phyloP scores from a whole-genome alignment of 2,888 invertebrate species.

The Helicoverpa assulta region DNA sequence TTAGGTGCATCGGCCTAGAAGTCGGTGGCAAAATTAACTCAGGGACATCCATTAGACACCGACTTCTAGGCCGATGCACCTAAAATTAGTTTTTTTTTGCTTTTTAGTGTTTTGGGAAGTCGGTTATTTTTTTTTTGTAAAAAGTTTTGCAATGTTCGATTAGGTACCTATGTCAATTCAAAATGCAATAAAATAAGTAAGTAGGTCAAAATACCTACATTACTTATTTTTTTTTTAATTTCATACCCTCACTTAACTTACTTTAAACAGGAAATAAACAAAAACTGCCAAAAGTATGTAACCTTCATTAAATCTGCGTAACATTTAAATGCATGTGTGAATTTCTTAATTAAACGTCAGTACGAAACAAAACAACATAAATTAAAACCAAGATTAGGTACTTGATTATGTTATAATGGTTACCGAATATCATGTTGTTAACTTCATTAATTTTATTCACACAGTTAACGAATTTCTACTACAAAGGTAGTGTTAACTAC shows the following conservation, averaged over 20 bases:
- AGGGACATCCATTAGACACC: no score
- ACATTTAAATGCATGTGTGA: constrained; percentile 49
- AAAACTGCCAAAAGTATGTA: constrained; percentile 4
- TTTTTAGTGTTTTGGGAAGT: no score
- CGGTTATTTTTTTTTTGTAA: no score
- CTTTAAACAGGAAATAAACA: constrained; percentile 38
- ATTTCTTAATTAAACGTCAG: constrained; percentile 26
- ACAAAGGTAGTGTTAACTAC: neutral
- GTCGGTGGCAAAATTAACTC: no score
- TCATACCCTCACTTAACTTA: constrained; percentile 1
- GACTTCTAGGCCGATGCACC: no score
- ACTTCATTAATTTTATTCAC: constrained; percentile 8
- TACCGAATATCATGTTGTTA: constrained; percentile 12
- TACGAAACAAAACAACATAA: constrained; percentile 43
- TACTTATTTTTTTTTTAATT: neutral
- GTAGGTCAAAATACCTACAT: neutral
- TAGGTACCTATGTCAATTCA: no score
- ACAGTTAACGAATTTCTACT: constrained; percentile 2
- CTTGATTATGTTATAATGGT: neutral
- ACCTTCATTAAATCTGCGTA: constrained; percentile 19
- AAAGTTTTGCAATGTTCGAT: no score
- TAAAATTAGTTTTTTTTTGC: no score
- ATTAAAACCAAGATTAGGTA: neutral
- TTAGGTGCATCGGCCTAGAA: no score
- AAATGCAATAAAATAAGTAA: neutral